Percentiles rank a stretch among this genome's conserved stretches.
phyloP scores from a whole-genome alignment of 2,797 vertebrate species.

The Morelia viridis region DNA sequence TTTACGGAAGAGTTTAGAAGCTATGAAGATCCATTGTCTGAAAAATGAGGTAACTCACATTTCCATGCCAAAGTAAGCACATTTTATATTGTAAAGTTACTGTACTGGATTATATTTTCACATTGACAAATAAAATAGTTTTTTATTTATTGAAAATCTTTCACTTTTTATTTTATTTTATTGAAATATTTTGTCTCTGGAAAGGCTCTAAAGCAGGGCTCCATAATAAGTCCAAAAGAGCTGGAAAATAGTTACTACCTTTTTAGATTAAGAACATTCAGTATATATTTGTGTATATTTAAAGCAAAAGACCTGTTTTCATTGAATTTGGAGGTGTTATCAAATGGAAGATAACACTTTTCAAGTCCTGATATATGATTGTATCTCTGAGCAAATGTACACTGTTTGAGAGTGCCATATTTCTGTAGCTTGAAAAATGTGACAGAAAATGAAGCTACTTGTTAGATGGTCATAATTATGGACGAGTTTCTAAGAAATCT shows the following conservation, averaged over 20 bases:
- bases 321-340: not conserved
- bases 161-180: not conserved
- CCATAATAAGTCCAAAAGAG: not conserved
- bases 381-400: not conserved
- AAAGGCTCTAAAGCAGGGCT: not conserved
- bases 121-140: not conserved
- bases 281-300: fast-evolving
- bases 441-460: not conserved
- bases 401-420: not conserved
- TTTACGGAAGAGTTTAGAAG: slow-evolving; percentile 82
- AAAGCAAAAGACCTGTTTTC: not conserved
- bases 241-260: not conserved
- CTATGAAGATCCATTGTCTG: slow-evolving; percentile 87
- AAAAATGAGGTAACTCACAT: slow-evolving; percentile 80
- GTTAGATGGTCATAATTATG: not conserved
- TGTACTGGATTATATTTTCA: not conserved
- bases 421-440: not conserved
- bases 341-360: not conserved
- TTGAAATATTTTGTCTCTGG: not conserved
- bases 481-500: not conserved
- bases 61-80: slow-evolving; percentile 89
- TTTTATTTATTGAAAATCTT: not conserved
- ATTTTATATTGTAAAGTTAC: not conserved
- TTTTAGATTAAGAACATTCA: not conserved
- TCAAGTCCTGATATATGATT: not conserved